Evolutionary conservation across 2,113 vertebrate species (phyloP), one percentile per base, ranked within the genome.

Genomic region (Corynorhinus townsendii): DNA sequence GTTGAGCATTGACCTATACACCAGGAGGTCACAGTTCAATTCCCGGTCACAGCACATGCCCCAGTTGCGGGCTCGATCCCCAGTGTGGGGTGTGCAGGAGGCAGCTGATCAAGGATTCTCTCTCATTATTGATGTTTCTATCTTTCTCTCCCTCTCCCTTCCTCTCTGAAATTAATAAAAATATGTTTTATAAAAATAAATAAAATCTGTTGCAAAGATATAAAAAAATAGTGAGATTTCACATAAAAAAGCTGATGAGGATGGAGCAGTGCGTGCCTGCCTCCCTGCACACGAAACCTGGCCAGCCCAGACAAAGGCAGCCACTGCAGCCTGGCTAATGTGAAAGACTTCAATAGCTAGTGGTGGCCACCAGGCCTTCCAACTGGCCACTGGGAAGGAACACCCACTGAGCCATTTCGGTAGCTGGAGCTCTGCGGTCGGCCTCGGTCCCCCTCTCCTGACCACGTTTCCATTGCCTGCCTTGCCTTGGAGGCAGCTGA

Each of bases 181-280:
- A 26, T 56, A 56, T 59, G 24, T 59, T 59, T 59, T 59, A 59
- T 59, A 59, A 59, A 59, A 59, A 59, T 24, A 59, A 24, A 56
- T 56, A 92, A 90, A 47, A 62, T 28, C 30, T 93, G 56, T 59
- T 59, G 66, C 49, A 43, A 54, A 47, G n/a, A 26, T 64, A 71
- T 56, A 4, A 69, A 83, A 40, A 89, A 82, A 26, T n/a, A n/a
- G 59, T 56, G 66, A 86, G 38, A 72, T 62, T 73, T 76, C 49
- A 76, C 17, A 40, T 45, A 83, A 79, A 80, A 79, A 20, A 54
- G 33, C 54, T 40, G 20, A 35, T 0, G 28, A 35, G 54, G 43
- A 35, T 0, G 26, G 28, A 75, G 38, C 1, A 2, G 9, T 14
- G 30, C 12, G 24, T 49, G 15, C 12, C 43, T 43, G 54, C 0